Percentiles rank a stretch among this genome's conserved stretches.
Evolutionary conservation across 2,888 invertebrate species (phyloP).

Genomic region (Odontothrips loti): DNA sequence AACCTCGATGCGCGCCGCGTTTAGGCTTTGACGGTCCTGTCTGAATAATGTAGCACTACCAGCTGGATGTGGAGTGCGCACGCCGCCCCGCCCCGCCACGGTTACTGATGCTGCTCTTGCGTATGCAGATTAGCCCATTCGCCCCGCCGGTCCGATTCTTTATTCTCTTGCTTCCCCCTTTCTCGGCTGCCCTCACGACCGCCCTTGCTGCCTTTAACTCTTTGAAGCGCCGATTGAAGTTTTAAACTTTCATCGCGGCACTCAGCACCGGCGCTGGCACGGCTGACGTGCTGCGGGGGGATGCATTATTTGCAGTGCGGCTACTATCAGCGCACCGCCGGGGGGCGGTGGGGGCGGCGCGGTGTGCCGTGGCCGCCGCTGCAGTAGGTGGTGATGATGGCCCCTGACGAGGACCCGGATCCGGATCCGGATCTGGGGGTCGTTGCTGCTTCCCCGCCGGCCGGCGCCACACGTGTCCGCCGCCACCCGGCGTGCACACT

Average conservation of each 20-base stretch:
- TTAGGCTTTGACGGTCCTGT: no score
- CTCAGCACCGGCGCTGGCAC: neutral
- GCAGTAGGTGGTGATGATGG: neutral
- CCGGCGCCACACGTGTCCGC: neutral
- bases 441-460: neutral
- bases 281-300: neutral
- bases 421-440: constrained; percentile 3
- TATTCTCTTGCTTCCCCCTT: neutral
- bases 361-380: neutral
- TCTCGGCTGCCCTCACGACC: neutral
- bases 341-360: neutral
- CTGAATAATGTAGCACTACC: constrained; percentile 8
- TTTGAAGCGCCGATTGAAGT: neutral
- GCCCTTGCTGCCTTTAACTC: no score
- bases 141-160: neutral
- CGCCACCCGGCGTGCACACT: no score
- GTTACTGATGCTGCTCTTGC: neutral
- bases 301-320: neutral
- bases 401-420: neutral
- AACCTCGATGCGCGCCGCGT: no score
- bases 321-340: neutral
- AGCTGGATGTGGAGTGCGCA: neutral
- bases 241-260: constrained; percentile 16
- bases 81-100: neutral
- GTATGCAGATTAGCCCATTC: neutral